Conservation (phyloP, 2,797 vertebrate genomes). For the Coilia nasus region DNA sequence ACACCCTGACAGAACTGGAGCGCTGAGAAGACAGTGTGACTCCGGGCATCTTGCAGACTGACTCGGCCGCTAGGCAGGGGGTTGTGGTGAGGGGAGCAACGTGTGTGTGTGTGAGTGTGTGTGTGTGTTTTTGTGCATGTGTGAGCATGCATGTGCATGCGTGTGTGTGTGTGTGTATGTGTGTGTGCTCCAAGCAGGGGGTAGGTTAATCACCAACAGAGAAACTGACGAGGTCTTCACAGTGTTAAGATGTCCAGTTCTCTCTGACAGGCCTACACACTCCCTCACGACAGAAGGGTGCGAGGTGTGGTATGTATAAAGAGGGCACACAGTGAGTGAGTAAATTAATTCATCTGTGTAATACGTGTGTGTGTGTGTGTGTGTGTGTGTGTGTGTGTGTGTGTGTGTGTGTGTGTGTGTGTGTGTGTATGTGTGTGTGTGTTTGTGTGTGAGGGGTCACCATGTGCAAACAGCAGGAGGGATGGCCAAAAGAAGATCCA, state of each 20-base stretch:
- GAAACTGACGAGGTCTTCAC: neutral
- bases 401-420: neutral
- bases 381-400: slow-evolving; percentile 31
- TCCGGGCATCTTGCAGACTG: no score
- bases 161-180: no score
- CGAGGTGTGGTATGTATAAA: neutral
- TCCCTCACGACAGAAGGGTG: neutral
- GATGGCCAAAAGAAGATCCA: neutral
- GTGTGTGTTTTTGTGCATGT: slow-evolving; percentile 2
- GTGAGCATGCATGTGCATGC: slow-evolving; percentile 20
- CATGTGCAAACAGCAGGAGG: neutral
- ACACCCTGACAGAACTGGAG: neutral
- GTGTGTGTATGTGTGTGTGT: neutral
- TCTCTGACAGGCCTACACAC: neutral
- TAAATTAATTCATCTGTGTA: no score
- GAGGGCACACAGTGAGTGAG: neutral
- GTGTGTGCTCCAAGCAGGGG: neutral
- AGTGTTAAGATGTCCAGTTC: neutral
- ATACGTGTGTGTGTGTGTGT: neutral
- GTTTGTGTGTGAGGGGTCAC: neutral
- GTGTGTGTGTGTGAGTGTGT: slow-evolving; percentile 20
- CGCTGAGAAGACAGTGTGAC: neutral
- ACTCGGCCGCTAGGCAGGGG: no score
- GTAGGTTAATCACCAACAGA: neutral
- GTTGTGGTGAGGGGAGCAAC: neutral